phyloP scores from a whole-genome alignment of 2,888 invertebrate species.

The Odontomyia ornata region DNA sequence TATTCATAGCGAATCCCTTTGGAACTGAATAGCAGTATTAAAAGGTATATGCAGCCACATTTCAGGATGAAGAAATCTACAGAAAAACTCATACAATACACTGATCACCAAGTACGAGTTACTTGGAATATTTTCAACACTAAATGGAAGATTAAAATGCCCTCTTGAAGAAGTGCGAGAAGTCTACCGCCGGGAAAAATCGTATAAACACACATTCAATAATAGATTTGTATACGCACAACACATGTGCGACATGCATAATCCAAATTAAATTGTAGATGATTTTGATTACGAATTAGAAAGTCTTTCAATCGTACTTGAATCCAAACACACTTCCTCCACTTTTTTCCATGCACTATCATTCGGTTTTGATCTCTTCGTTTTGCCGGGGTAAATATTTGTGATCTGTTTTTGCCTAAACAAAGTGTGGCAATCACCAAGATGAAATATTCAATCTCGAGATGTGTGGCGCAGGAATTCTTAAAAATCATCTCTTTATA shows the following conservation, averaged over 20 bases:
- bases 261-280: conserved; percentile 23
- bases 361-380: conserved; percentile 46
- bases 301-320: conserved; percentile 22
- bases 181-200: not conserved
- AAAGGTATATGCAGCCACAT: too few relatives aligned
- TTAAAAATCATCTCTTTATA: conserved; percentile 18
- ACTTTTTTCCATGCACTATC: conserved; percentile 37
- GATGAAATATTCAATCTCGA: not conserved
- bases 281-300: conserved; percentile 30
- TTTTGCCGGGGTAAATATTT: conserved; percentile 43
- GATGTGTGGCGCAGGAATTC: conserved; percentile 44
- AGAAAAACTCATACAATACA: too few relatives aligned
- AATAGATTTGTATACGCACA: conserved; percentile 8
- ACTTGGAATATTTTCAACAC: too few relatives aligned
- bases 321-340: conserved; percentile 39
- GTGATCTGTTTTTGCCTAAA: conserved; percentile 46
- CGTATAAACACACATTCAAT: conserved; percentile 27
- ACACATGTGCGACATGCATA: conserved; percentile 40
- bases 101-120: too few relatives aligned
- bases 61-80: too few relatives aligned
- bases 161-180: too few relatives aligned
- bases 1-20: too few relatives aligned
- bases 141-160: too few relatives aligned
- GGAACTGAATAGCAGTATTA: too few relatives aligned
- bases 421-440: conserved; percentile 45